phyloP scores from a whole-genome alignment of 1,140 invertebrate genomes.

The Globodera rostochiensis region DNA sequence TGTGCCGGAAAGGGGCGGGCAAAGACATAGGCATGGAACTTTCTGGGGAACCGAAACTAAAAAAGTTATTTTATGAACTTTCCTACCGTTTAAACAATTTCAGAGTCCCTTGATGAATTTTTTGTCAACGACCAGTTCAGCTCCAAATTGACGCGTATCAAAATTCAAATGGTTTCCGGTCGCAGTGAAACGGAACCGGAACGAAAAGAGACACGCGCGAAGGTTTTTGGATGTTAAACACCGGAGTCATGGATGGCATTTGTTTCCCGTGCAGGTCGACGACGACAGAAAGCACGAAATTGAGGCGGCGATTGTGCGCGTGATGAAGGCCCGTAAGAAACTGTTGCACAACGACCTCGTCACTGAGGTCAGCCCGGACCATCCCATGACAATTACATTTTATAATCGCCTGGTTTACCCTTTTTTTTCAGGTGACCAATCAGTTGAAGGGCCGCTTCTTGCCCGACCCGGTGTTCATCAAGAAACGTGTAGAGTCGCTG shows the following conservation, averaged over 20 bases:
- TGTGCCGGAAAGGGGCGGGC: slow-evolving; percentile 88
- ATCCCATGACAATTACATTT: background rate
- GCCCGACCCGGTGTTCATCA: slow-evolving; percentile 94
- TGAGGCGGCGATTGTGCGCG: slow-evolving; percentile 97
- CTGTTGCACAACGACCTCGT: slow-evolving; percentile 85
- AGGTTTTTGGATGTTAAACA: slow-evolving; percentile 69
- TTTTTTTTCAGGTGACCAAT: slow-evolving; percentile 78
- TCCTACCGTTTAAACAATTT: background rate
- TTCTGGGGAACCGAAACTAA: background rate
- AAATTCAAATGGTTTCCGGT: slow-evolving; percentile 79
- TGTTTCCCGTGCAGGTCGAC: slow-evolving; percentile 72
- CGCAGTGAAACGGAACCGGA: slow-evolving; percentile 98
- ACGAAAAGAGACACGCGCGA: slow-evolving; percentile 91
- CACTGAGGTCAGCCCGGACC: slow-evolving; percentile 74
- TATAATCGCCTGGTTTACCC: background rate
- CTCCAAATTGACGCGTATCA: slow-evolving; percentile 88
- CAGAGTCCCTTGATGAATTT: slow-evolving; percentile 85
- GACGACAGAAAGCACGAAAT: slow-evolving; percentile 99
- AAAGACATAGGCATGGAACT: slow-evolving; percentile 76
- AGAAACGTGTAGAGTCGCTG: slow-evolving; percentile 96
- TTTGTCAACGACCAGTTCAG: slow-evolving; percentile 96
- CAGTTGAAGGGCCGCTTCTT: slow-evolving; percentile 92
- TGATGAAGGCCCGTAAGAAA: slow-evolving; percentile 97
- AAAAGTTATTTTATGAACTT: background rate
- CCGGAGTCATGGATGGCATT: background rate